Evolutionary conservation across 2,113 vertebrate genomes (phyloP).

Genomic region (Xyrauchen texanus): DNA sequence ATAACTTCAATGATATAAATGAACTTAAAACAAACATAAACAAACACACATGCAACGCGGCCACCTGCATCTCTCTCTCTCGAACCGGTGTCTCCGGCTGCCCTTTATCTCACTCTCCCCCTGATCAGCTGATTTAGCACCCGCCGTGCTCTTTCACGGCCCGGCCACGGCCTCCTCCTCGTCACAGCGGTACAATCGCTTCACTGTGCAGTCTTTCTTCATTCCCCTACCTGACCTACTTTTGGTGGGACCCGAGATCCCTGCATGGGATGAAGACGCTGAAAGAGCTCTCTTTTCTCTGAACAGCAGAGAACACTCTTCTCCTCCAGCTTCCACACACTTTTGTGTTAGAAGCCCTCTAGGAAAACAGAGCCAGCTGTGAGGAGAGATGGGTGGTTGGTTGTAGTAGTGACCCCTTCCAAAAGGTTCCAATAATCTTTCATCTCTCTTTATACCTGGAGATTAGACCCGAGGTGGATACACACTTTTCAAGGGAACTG

Average conservation of each 20-base stretch:
- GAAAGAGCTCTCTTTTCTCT: conserved; percentile 14
- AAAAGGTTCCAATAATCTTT: too few species aligned
- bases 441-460: neutral
- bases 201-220: conserved; percentile 10
- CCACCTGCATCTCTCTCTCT: too few species aligned
- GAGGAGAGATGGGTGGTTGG: neutral
- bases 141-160: too few species aligned
- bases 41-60: too few species aligned
- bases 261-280: neutral
- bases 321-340: neutral
- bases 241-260: neutral
- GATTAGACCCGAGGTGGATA: neutral
- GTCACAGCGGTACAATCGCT: neutral
- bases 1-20: too few species aligned
- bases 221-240: conserved; percentile 22
- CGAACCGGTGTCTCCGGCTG: too few species aligned
- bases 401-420: neutral
- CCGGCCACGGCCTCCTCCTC: too few species aligned
- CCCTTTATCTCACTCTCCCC: too few species aligned
- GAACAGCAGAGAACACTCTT: neutral
- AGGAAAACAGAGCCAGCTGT: neutral
- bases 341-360: neutral
- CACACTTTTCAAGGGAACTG: neutral
- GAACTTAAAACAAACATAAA: too few species aligned
- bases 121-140: too few species aligned